A percentile compares a stretch with the other conserved stretches of the same genome.
These are phyloP conservation scores for Epinotia demarniana DNA, from an alignment of 2,888 invertebrate species.

Conservation along the genomic window DNA sequence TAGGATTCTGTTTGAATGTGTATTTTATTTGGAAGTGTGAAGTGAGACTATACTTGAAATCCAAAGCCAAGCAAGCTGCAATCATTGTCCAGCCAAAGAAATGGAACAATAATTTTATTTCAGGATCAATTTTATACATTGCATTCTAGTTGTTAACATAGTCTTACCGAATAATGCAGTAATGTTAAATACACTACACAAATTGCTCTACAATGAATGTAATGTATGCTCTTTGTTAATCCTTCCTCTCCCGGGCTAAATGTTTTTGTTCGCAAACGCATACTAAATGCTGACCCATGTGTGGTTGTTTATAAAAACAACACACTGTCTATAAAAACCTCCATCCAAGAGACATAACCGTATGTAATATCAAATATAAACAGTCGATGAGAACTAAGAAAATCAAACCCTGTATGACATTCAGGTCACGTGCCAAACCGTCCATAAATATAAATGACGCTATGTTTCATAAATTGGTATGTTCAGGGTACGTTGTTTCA, in stretches of 20 bases:
- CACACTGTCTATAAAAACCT: too few relatives aligned
- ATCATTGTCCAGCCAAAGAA: neutral
- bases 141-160: too few relatives aligned
- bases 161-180: too few relatives aligned
- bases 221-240: too few relatives aligned
- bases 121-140: too few relatives aligned
- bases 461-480: conserved; percentile 41
- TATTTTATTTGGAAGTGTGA: neutral
- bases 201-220: too few relatives aligned
- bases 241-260: too few relatives aligned
- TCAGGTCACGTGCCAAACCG: conserved; percentile 31
- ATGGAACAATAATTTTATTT: neutral
- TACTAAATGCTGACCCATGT: too few relatives aligned
- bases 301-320: too few relatives aligned
- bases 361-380: conserved; percentile 13
- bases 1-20: neutral
- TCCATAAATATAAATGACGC: conserved; percentile 36
- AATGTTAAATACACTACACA: too few relatives aligned
- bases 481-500: conserved; percentile 39
- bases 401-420: conserved; percentile 36
- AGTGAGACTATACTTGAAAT: neutral
- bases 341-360: neutral
- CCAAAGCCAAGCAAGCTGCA: neutral
- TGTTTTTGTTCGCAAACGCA: too few relatives aligned
- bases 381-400: conserved; percentile 9